Percentiles rank a stretch among this genome's conserved stretches.
phyloP scores from a whole-genome alignment of 2,113 vertebrate species.

The Bothrops jararaca region DNA sequence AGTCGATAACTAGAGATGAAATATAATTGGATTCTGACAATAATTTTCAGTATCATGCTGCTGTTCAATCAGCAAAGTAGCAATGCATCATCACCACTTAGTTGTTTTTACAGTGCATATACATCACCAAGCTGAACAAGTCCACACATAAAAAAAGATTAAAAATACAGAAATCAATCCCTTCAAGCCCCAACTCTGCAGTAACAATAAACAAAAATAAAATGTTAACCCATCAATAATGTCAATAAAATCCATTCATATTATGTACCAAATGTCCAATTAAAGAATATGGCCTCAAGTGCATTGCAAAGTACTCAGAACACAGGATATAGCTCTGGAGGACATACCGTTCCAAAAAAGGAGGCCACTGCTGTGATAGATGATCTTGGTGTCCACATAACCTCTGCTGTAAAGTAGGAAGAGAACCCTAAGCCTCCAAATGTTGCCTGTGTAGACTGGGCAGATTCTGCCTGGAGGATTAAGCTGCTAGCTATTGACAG shows the following conservation, averaged over 20 bases:
- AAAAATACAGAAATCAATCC: neutral
- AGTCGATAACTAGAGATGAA: too few relatives aligned
- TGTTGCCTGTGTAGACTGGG: neutral
- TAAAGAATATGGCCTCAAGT: neutral
- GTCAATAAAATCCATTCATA: neutral
- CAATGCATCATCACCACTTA: neutral
- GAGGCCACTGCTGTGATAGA: neutral
- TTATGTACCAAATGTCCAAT: neutral
- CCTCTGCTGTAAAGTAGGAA: neutral
- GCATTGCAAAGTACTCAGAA: neutral
- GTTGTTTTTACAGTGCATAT: neutral
- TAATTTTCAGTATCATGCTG: neutral
- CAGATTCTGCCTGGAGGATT: neutral
- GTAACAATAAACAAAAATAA: neutral
- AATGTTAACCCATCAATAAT: neutral
- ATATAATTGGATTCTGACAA: too few relatives aligned
- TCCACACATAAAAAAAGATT: neutral
- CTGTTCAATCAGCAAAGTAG: neutral
- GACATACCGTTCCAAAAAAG: neutral
- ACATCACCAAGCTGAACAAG: neutral
- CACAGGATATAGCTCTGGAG: neutral
- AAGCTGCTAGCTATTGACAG: neutral
- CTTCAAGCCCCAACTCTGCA: neutral
- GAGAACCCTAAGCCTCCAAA: neutral
- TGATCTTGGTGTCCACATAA: neutral